Conservation (phyloP, 2,113 vertebrate species). For the Poecilia latipinna region DNA sequence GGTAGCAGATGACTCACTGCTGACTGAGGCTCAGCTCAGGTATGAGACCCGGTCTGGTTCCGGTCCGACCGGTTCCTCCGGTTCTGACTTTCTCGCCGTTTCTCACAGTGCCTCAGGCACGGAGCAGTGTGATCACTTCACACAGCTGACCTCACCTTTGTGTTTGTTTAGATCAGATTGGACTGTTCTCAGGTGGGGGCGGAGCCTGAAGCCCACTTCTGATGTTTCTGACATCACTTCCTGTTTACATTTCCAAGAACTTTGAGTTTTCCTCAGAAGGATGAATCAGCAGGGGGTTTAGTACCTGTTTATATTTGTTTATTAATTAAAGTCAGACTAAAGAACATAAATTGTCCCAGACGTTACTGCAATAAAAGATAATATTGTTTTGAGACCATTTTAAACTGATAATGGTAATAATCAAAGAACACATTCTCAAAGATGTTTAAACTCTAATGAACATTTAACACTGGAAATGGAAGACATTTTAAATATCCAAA, state of each 20-base stretch:
- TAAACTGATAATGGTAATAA: no score
- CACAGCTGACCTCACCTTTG: neutral
- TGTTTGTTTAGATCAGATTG: neutral
- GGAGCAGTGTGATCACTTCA: neutral
- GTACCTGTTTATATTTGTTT: neutral
- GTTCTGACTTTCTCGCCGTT: neutral
- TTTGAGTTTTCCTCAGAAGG: neutral
- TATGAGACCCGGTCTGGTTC: neutral
- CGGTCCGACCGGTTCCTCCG: neutral
- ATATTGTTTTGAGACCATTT: no score
- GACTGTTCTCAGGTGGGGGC: neutral
- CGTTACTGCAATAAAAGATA: no score
- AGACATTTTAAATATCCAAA: no score
- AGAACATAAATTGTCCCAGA: no score
- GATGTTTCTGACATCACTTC: neutral
- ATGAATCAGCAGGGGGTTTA: neutral
- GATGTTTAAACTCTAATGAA: no score
- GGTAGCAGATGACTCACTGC: neutral
- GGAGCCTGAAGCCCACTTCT: neutral
- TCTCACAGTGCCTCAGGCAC: neutral
- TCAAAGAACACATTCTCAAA: no score
- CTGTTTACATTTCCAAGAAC: neutral
- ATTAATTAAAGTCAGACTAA: no score
- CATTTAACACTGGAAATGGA: no score
- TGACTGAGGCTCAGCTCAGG: neutral